Evolutionary conservation across 1,140 invertebrate genomes (phyloP), one percentile per base, ranked within the genome.

Genomic region (Patella vulgata): DNA sequence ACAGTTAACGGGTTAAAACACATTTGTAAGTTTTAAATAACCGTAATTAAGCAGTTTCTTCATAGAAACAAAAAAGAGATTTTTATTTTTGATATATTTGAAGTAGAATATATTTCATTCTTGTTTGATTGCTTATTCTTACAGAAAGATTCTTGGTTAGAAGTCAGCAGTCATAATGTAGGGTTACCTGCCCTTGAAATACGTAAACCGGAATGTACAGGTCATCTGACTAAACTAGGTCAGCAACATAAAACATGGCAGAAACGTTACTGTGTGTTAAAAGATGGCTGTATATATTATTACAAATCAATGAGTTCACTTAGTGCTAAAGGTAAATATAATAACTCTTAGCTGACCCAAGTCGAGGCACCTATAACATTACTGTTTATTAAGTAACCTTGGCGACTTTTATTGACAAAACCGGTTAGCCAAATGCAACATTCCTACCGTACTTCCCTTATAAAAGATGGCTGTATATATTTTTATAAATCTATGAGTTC

Each of bases 391-490:
- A 50, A 43, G 1, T 19, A 23, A 1, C 31, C 28, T 40, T 67
- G n/a, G 25, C 65, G 0, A 27, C 4, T 40, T 17, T 47, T n/a
- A n/a, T n/a, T n/a, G n/a, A n/a, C n/a, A n/a, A n/a, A n/a, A n/a
- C n/a, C n/a, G n/a, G n/a, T n/a, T n/a, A n/a, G n/a, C n/a, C n/a
- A n/a, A n/a, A n/a, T n/a, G n/a, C n/a, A n/a, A n/a, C n/a, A n/a
- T n/a, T n/a, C n/a, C n/a, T n/a, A n/a, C n/a, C n/a, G n/a, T n/a
- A n/a, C n/a, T n/a, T n/a, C n/a, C n/a, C n/a, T n/a, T n/a, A n/a
- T 98, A 5, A 97, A 97, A 83, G 94, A 97, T 84, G 95, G 95
- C 46, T 95, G 93, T 73, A 87, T 98, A 12, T 98, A 96, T 85
- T 96, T 97, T 84, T 98, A 96, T 84, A 90, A 91, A 70, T 93